These are phyloP conservation scores for Mallotus villosus DNA, from an alignment of 2,797 vertebrate species.

Conservation along the genomic window DNA sequence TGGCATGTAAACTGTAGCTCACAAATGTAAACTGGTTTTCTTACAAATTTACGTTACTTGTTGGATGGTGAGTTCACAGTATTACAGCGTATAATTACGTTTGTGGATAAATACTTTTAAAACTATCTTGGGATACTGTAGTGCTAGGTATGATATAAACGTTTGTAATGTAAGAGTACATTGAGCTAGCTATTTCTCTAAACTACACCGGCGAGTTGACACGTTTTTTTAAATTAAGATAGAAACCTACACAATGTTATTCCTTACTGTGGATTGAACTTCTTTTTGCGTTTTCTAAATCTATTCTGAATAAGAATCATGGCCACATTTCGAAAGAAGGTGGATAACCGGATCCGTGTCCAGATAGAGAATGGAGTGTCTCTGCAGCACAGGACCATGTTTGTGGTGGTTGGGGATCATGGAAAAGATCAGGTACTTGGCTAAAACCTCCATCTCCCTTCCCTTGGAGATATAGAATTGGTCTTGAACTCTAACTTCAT, in stretches of 20 bases:
- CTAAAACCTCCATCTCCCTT: background rate
- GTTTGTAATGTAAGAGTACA: background rate
- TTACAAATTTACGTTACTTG: background rate
- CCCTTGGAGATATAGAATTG: background rate
- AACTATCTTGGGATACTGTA: background rate
- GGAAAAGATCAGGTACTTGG: slow-evolving; percentile 89
- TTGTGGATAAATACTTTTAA: background rate
- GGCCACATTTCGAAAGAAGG: slow-evolving; percentile 89
- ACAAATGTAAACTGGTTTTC: background rate
- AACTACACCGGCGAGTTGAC: too few relatives aligned
- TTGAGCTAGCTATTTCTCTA: background rate
- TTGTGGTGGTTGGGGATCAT: slow-evolving; percentile 92
- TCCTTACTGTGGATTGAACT: too few relatives aligned
- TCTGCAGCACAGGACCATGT: slow-evolving; percentile 83
- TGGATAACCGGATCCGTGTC: slow-evolving; percentile 94
- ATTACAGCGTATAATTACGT: background rate
- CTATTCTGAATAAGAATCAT: slow-evolving; percentile 39
- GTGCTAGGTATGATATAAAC: background rate
- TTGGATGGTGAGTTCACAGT: background rate
- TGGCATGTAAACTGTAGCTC: slow-evolving; percentile 19
- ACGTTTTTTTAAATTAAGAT: too few relatives aligned
- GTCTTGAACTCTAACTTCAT: background rate
- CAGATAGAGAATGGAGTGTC: slow-evolving; percentile 95
- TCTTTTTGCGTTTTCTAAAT: background rate
- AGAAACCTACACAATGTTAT: too few relatives aligned